phyloP scores from a whole-genome alignment of 2,797 vertebrate genomes.

The Amniataba percoides region DNA sequence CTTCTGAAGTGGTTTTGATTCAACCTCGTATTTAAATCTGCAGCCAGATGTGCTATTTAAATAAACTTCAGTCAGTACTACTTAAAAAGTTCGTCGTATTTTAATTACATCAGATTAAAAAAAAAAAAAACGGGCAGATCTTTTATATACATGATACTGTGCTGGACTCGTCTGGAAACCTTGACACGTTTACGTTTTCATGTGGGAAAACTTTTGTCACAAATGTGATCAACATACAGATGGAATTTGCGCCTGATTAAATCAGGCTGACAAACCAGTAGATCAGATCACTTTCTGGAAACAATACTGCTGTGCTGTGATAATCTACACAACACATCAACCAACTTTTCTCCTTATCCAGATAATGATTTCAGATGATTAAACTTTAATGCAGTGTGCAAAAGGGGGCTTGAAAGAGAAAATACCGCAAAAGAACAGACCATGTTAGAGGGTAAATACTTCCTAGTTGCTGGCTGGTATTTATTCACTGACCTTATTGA shows the following conservation, averaged over 20 bases:
- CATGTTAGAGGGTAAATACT: background rate
- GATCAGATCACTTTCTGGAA: constrained; percentile 11
- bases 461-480: background rate
- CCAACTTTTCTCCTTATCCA: constrained; percentile 1
- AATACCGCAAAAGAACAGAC: background rate
- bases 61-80: background rate
- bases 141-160: background rate
- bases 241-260: constrained; percentile 3
- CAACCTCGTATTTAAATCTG: constrained; percentile 11
- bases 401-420: background rate
- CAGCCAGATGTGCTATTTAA: background rate
- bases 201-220: background rate
- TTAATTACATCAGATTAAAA: background rate
- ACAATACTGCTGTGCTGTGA: constrained; percentile 1
- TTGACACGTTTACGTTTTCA: background rate
- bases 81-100: background rate
- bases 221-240: constrained; percentile 10
- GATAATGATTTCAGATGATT: constrained; percentile 7
- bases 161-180: background rate
- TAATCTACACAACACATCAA: background rate
- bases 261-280: background rate
- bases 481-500: constrained; percentile 91
- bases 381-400: background rate
- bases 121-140: background rate
- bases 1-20: background rate